Evolutionary conservation across 2,888 invertebrate species (phyloP), one percentile per base, ranked within the genome.

Genomic region (Ormyrus thymus): DNA sequence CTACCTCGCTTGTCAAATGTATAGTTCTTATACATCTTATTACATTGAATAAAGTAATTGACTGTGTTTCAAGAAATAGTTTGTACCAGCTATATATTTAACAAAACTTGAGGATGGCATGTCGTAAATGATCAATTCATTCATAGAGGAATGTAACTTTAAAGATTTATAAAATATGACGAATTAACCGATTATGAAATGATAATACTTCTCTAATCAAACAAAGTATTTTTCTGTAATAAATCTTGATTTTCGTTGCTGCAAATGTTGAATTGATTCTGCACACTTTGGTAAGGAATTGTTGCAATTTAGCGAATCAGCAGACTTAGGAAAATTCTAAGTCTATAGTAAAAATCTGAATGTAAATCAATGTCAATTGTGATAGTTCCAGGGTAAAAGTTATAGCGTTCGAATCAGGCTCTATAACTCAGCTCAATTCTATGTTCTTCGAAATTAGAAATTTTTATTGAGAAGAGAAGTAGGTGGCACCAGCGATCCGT

Each of bases 401-500:
- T 70, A 45, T 51, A 66, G 56, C 6, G 48, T 65, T 65, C 46
- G 8, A 56, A 51, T 59, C 59, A 70, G n/a, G 59, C 46, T 64
- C 48, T 55, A 45, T 66, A 55, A 62, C 62, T 69, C 13, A 50
- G n/a, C 53, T 59, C 48, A 51, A 65, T 70, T 74, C 50, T 62
- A 62, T 51, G 58, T 61, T 68, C 61, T 68, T 64, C 53, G 45
- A 61, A 78, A 78, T 59, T 46, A 15, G 7, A 45, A 62, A 50
- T 10, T 68, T 78, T 77, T 48, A 55, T 70, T 62, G 56, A 48
- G 50, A 46, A 71, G 29, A 71, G 56, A 81, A 77, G 73, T 73
- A 81, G 83, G 81, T 81, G 82, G 81, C 83, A 81, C 81, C 81
- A 79, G 56, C 68, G 62, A 78, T 72, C 78, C 29, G 29, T 29